phyloP scores from a whole-genome alignment of 2,888 invertebrate genomes.

The Drosophila quinaria region DNA sequence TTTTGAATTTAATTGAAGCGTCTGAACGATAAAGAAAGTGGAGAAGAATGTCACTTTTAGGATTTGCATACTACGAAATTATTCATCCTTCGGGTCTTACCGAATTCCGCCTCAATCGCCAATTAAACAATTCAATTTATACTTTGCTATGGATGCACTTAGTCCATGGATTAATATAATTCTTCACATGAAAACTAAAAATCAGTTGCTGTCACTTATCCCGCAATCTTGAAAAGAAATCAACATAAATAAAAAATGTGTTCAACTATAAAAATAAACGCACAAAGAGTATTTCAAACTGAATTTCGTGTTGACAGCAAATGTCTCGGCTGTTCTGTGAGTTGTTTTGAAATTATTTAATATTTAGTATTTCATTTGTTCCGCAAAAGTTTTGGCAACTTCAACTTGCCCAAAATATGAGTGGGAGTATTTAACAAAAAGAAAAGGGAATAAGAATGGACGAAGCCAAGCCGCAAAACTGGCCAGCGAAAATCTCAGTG shows the following conservation, averaged over 20 bases:
- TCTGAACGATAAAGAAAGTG: background rate
- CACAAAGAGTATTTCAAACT: background rate
- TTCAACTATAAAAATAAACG: background rate
- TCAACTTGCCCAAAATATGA: conserved; percentile 16
- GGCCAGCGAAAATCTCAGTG: conserved; percentile 44
- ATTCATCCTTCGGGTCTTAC: too few relatives aligned
- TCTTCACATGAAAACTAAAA: background rate
- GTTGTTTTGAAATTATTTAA: background rate
- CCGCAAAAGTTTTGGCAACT: conserved; percentile 37
- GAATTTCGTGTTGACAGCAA: background rate
- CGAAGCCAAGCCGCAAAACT: conserved; percentile 41
- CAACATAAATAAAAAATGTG: background rate
- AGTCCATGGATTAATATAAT: background rate
- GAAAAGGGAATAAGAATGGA: conserved; percentile 35
- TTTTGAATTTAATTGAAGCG: background rate
- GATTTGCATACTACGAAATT: background rate
- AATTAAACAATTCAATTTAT: background rate
- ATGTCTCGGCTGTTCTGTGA: background rate
- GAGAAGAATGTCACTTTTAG: background rate
- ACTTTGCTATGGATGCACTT: background rate
- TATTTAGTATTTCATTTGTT: background rate
- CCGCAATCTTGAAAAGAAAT: background rate
- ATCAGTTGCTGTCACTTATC: background rate
- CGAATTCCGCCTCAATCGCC: background rate
- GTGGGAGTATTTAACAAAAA: background rate